Base-by-base conservation (phyloP, 2,888 invertebrate genomes). In the Philonicus albiceps region DNA sequence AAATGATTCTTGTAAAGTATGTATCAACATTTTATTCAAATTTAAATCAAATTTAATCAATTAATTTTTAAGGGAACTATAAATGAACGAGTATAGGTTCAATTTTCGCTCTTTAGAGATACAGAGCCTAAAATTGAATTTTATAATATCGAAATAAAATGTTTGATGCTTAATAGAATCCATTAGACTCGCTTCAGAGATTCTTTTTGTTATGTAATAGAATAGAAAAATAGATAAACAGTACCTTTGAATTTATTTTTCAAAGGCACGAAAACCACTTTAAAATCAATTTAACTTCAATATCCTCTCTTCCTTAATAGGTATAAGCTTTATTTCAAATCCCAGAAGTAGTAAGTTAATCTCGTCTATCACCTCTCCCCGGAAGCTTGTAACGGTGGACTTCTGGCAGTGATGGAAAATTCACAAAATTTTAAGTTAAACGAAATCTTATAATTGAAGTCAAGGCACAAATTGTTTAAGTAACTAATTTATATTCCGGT, bases 401-500 rank as follows among this genome's bases (percentile, higher is more conserved):
- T 64, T 22, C 11, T 64, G 64, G 22, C 64, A 64, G 64, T 64
- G 64, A 64, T 64, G 64, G 64, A 3, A 64, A 64, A 64, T 64
- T 64, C 27, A 27, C 27, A 64, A 64, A 27, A 64, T 22, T 22
- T 22, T 64, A 75, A 75, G 4, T 30, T 37, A 37, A 11, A 75
- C 31, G 34, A 75, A 19, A 3, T 75, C 37, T 11, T 64, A 64
- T 64, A 64, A 64, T 64, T 83, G 64, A 83, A 83, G 81, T 64
- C 64, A 34, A 64, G 30, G 64, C 64, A 83, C 81, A 83, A 83
- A 83, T 78, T 78, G 78, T 78, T 78, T 78, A 83, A 64, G 81
- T 64, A 37, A 83, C 81, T 83, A 83, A 83, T 83, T 83, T 83
- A 64, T 83, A 83, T 83, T 83, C 81, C 22, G 81, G 64, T 64